Evolutionary conservation across 2,797 vertebrate genomes (phyloP).

Genomic region (Cheirogaleus major): DNA sequence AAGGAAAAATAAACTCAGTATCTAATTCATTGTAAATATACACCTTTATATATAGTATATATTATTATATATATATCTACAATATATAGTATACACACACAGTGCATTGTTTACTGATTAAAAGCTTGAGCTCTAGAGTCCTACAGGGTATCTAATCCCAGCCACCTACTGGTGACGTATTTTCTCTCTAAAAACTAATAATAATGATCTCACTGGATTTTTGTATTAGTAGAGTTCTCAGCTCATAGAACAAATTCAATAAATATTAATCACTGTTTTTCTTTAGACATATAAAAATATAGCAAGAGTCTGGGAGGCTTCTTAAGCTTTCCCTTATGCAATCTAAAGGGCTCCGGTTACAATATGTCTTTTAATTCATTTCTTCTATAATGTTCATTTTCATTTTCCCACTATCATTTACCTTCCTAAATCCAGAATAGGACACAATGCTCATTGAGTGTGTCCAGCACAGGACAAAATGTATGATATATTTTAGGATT

Average conservation of each 20-base stretch:
- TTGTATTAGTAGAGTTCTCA: background rate
- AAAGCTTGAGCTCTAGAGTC: background rate
- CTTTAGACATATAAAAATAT: background rate
- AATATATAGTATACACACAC: background rate
- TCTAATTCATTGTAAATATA: background rate
- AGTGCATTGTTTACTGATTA: background rate
- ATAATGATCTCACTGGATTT: background rate
- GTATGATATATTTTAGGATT: background rate
- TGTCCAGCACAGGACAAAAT: background rate
- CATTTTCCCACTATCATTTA: slow-evolving; percentile 26
- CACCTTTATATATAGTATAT: background rate
- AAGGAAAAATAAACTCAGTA: slow-evolving; percentile 1
- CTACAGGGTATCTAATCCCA: background rate
- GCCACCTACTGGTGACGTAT: background rate
- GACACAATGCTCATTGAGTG: background rate
- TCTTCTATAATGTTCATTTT: background rate
- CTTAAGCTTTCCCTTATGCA: background rate
- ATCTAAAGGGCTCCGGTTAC: background rate
- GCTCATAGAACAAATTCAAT: background rate
- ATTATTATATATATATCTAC: background rate
- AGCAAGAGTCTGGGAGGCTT: background rate
- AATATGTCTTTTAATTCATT: slow-evolving; percentile 7
- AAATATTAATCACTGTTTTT: background rate
- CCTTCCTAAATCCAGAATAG: background rate
- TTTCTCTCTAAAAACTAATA: slow-evolving; percentile 7